These are phyloP conservation scores for Anas platyrhynchos DNA, from an alignment of 2,113 vertebrate genomes.

Conservation along the genomic window DNA sequence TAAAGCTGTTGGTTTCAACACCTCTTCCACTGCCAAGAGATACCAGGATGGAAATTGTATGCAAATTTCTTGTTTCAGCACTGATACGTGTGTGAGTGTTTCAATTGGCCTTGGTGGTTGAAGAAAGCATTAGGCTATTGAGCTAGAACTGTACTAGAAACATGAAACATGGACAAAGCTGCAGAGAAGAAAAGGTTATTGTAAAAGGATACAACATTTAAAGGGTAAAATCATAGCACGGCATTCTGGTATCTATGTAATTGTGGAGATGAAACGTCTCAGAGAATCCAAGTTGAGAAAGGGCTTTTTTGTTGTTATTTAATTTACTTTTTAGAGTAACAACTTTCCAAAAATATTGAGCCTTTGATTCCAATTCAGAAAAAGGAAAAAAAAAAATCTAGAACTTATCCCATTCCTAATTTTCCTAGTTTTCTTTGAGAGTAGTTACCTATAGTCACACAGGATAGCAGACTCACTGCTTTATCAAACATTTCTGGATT, in stretches of 20 bases:
- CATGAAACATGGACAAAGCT: neutral
- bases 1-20: neutral
- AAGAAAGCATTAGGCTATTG: neutral
- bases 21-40: neutral
- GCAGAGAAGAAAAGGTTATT: neutral
- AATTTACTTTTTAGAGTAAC: neutral
- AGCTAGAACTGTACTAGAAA: neutral
- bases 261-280: neutral
- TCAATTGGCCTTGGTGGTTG: neutral
- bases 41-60: neutral
- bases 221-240: neutral
- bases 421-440: neutral
- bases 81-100: neutral
- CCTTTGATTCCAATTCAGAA: neutral
- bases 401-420: neutral
- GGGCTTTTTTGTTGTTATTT: neutral
- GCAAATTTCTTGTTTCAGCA: neutral
- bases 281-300: neutral
- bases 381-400: neutral
- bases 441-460: neutral
- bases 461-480: neutral
- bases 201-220: neutral
- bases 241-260: neutral
- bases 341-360: neutral
- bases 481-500: neutral